Percentiles rank a stretch among this genome's conserved stretches.
Evolutionary conservation across 2,888 invertebrate species (phyloP).

Genomic region (Stenichneumon culpator): DNA sequence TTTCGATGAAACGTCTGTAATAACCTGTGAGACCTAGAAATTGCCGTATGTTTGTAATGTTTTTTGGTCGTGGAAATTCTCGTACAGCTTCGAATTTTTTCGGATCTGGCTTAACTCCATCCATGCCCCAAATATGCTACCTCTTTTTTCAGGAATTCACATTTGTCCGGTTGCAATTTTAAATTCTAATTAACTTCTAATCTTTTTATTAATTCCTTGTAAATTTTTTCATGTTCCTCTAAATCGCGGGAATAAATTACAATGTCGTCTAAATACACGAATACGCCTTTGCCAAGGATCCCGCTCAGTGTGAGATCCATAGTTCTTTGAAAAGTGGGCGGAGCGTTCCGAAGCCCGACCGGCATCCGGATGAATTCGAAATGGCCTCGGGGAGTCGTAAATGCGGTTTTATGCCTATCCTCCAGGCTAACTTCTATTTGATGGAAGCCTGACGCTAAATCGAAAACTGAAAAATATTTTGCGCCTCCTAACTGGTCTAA

Average conservation of each 20-base stretch:
- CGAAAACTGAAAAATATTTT: conserved; percentile 69
- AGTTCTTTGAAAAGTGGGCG: conserved; percentile 74
- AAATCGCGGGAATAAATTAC: conserved; percentile 59
- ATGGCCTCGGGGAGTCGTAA: conserved; percentile 64
- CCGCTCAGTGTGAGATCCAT: conserved; percentile 75
- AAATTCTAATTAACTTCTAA: conserved; percentile 1
- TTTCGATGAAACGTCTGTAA: no score
- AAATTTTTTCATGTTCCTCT: conserved; percentile 20
- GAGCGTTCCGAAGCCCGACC: conserved; percentile 76
- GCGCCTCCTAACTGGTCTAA: conserved; percentile 69
- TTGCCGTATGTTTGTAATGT: not conserved
- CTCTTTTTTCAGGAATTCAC: not conserved
- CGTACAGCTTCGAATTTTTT: not conserved
- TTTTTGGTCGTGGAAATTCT: not conserved
- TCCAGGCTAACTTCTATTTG: conserved; percentile 68
- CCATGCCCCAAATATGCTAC: not conserved
- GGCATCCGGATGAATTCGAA: conserved; percentile 71
- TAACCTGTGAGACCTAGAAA: no score
- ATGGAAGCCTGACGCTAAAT: conserved; percentile 71
- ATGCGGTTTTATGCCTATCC: conserved; percentile 66
- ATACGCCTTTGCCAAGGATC: conserved; percentile 66
- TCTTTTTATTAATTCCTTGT: no score
- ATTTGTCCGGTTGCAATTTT: conserved; percentile 1
- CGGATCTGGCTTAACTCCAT: not conserved
- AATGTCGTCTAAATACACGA: conserved; percentile 69